Conservation (phyloP, 2,797 vertebrate genomes). For the Semaprochilodus insignis region DNA sequence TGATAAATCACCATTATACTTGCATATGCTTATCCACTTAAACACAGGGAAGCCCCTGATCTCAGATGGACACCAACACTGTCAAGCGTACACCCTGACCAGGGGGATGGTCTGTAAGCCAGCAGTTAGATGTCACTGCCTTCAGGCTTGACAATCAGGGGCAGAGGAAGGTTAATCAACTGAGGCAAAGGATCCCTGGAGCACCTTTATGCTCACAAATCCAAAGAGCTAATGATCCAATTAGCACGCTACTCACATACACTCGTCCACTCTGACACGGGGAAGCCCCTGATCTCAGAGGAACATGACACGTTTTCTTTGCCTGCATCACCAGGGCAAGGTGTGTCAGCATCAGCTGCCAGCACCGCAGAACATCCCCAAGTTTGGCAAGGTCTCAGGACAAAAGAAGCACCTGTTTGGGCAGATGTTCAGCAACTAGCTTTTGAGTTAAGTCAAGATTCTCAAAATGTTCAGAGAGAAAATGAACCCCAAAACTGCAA, state of each 20-base stretch:
- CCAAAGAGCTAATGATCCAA: slow-evolving; percentile 44
- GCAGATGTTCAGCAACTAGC: too few species aligned
- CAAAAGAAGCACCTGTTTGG: too few species aligned
- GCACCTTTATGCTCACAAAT: slow-evolving; percentile 13
- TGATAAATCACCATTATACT: slow-evolving; percentile 7
- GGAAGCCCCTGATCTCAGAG: slow-evolving; percentile 7
- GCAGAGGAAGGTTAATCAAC: slow-evolving; percentile 1
- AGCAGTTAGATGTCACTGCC: background rate
- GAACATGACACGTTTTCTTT: background rate
- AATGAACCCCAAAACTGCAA: too few species aligned
- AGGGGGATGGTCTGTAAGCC: background rate
- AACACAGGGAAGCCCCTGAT: too few species aligned
- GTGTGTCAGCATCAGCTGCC: background rate
- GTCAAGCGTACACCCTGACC: background rate
- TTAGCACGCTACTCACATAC: slow-evolving; percentile 19
- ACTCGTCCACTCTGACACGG: slow-evolving; percentile 7
- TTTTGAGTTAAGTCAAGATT: too few species aligned
- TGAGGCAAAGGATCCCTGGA: slow-evolving; percentile 8
- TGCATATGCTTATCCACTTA: too few species aligned
- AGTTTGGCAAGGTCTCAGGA: too few species aligned
- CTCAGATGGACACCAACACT: too few species aligned
- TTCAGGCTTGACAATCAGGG: background rate
- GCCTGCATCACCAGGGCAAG: too few species aligned
- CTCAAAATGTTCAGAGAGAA: too few species aligned
- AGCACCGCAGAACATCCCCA: too few species aligned